phyloP scores from a whole-genome alignment of 2,797 vertebrate genomes.

The Oreochromis mossambicus region DNA sequence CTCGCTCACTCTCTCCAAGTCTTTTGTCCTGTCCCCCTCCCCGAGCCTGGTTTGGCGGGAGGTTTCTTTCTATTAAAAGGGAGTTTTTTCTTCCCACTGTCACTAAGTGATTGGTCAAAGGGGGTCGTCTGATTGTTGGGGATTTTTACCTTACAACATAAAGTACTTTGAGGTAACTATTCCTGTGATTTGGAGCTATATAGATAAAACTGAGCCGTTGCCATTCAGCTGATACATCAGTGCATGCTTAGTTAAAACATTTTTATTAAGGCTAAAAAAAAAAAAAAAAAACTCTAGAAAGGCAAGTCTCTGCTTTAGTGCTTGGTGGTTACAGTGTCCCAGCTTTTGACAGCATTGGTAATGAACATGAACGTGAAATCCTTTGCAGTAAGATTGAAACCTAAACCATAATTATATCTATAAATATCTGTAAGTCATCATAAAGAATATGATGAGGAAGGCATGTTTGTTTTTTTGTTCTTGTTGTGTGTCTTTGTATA shows the following conservation, averaged over 20 bases:
- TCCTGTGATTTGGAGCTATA: not conserved
- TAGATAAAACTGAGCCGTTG: not conserved
- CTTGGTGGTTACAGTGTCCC: not conserved
- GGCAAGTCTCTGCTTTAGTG: not conserved
- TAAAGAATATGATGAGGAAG: not conserved
- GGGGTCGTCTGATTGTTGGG: not conserved
- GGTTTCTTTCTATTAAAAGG: not conserved
- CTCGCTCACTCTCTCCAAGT: not conserved
- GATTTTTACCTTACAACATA: not conserved
- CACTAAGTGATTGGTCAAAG: not conserved
- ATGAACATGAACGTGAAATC: not conserved
- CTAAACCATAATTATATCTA: not conserved
- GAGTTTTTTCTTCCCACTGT: not conserved
- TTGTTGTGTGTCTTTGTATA: not conserved
- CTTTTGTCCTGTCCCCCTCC: not conserved
- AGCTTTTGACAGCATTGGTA: not conserved
- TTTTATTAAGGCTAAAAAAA: not conserved
- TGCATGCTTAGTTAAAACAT: not conserved
- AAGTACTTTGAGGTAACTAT: not conserved
- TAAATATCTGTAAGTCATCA: not conserved
- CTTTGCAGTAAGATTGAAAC: not conserved
- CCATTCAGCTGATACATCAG: not conserved
- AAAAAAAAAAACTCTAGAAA: not conserved
- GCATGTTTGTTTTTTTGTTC: not conserved
- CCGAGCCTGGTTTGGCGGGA: not conserved